Percentiles rank a stretch among this genome's conserved stretches.
Evolutionary conservation across 2,113 vertebrate genomes (phyloP).

Genomic region (Phycodurus eques): DNA sequence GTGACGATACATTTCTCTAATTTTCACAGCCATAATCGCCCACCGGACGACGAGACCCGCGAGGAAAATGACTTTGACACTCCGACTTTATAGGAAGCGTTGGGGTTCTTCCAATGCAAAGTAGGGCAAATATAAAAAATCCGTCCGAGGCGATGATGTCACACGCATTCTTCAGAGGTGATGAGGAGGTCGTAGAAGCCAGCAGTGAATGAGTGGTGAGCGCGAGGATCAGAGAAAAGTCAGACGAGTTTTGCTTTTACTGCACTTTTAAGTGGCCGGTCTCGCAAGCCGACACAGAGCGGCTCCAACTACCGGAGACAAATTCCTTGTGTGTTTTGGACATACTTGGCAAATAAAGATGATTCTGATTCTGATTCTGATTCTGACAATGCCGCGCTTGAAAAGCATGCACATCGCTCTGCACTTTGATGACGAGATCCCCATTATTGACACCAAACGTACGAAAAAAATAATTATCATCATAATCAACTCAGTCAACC

Average conservation of each 20-base stretch:
- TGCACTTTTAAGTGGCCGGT: not conserved
- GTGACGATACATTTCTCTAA: no score
- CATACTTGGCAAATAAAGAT: no score
- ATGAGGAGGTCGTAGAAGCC: not conserved
- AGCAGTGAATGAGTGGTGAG: not conserved
- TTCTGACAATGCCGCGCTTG: not conserved
- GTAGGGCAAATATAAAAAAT: not conserved
- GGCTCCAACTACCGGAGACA: no score
- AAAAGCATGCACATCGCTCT: not conserved
- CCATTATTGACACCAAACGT: no score
- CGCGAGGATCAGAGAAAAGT: not conserved
- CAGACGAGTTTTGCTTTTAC: not conserved
- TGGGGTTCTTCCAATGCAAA: not conserved
- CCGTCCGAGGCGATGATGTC: not conserved
- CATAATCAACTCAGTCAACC: slow-evolving; percentile 12
- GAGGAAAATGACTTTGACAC: not conserved
- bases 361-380: no score
- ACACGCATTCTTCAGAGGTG: slow-evolving; percentile 7
- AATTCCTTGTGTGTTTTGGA: no score
- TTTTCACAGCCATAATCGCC: no score
- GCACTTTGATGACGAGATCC: no score
- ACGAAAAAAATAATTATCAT: not conserved
- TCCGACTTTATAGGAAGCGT: not conserved
- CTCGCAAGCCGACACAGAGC: not conserved
- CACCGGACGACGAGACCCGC: no score